Evolutionary conservation across 2,797 vertebrate species (phyloP), one percentile per base, ranked within the genome.

Genomic region (Ataeniobius toweri): DNA sequence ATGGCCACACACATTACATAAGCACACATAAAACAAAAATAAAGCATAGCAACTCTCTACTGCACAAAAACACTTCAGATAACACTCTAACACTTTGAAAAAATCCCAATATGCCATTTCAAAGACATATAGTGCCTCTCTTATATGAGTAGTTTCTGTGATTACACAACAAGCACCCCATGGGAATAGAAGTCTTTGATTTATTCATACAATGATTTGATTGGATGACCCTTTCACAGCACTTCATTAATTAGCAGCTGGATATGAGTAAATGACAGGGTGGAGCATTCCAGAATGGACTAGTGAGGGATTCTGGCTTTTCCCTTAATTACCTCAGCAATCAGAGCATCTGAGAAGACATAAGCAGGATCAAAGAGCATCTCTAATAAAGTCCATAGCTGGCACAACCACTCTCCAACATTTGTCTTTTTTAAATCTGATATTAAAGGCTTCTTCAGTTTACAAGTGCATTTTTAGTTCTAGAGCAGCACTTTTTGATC

Each of bases 181-280:
- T 24, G 71, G 71, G 31, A 77, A 80, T 75, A 3, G 26, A 55
- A 56, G 61, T 26, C 74, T 86, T 89, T 94, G 90, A 93, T 93
- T 91, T 89, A 89, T 89, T 75, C 84, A 73, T 73, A 63, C 73
- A 63, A 46, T 90, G 88, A 90, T 93, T 87, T 90, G 85, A 92
- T 91, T 92, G 83, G 80, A 67, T 86, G 81, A 89, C 86, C 87
- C 87, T 82, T 86, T 83, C 84, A 85, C 78, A 20, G 84, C 86
- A 89, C 85, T 91, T 85, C 68, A 85, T 90, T 89, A 90, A 92
- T 90, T 90, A 92, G 83, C 74, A 80, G 75, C 76, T 80, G 84
- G 67, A 78, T 79, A 71, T 68, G 78, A 89, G 83, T 85, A 90
- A 91, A 86, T 85, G 84, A 72, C 36, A 46, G 77, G 88, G 85